Evolutionary conservation across 2,797 vertebrate genomes (phyloP).

Genomic region (Pangasius macronema): DNA sequence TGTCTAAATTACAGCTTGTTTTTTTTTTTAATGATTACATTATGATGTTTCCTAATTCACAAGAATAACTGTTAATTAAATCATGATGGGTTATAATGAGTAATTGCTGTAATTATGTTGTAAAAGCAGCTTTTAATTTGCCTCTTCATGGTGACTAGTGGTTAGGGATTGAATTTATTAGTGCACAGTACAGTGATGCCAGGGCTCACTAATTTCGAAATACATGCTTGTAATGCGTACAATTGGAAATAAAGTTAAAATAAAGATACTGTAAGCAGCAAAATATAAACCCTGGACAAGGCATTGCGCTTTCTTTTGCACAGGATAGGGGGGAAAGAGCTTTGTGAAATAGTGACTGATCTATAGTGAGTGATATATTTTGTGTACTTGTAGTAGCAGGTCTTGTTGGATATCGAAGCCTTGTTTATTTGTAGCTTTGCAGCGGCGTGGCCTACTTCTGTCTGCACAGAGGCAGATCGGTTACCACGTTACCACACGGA

Average conservation of each 20-base stretch:
- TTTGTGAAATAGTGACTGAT: not conserved
- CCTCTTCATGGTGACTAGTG: not conserved
- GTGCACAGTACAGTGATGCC: not conserved
- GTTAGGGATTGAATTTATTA: not conserved
- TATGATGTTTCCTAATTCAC: not conserved
- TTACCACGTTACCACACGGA: constrained; percentile 35
- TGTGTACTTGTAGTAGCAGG: constrained; percentile 13
- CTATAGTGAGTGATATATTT: not conserved
- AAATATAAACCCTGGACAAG: not conserved
- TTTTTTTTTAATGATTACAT: not conserved
- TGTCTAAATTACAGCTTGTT: not conserved
- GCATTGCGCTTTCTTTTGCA: not conserved
- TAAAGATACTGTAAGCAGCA: not conserved
- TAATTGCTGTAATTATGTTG: not conserved
- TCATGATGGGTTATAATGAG: not conserved
- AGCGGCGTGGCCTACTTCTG: constrained; percentile 1
- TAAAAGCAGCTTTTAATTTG: constrained; percentile 2
- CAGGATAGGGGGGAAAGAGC: no score
- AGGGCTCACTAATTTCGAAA: not conserved
- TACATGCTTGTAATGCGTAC: not conserved
- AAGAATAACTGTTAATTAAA: not conserved
- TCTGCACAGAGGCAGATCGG: constrained; percentile 13
- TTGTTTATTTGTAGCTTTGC: constrained; percentile 16
- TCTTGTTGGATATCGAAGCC: constrained; percentile 8
- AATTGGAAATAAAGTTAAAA: not conserved